phyloP scores from a whole-genome alignment of 2,888 invertebrate genomes.

The Galeruca laticollis region DNA sequence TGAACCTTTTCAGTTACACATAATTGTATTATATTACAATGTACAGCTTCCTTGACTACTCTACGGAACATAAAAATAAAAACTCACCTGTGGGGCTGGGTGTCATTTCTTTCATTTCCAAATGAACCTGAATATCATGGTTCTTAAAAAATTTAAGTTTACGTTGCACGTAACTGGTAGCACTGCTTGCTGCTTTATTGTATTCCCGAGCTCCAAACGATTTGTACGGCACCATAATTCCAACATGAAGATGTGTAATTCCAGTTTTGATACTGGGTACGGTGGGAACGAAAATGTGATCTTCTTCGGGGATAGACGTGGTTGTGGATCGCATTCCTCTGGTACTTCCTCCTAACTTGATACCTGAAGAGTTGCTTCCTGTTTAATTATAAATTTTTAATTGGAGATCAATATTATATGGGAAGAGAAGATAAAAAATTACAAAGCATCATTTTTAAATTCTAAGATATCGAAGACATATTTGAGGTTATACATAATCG shows the following conservation, averaged over 20 bases:
- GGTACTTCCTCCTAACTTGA: slow-evolving; percentile 60
- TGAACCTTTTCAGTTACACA: too few species aligned
- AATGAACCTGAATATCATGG: slow-evolving; percentile 77
- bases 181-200: slow-evolving; percentile 77
- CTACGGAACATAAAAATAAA: background rate
- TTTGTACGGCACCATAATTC: slow-evolving; percentile 82
- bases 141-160: slow-evolving; percentile 78
- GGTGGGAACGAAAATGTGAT: slow-evolving; percentile 59
- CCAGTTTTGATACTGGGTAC: slow-evolving; percentile 48
- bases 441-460: too few species aligned
- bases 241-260: slow-evolving; percentile 70
- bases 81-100: slow-evolving; percentile 79
- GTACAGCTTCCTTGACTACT: background rate
- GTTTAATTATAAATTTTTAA: slow-evolving; percentile 18
- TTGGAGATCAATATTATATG: background rate
- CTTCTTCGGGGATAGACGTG: slow-evolving; percentile 60
- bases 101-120: slow-evolving; percentile 79
- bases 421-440: slow-evolving; percentile 7
- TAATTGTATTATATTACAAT: too few species aligned
- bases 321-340: slow-evolving; percentile 56
- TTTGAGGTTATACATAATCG: too few species aligned
- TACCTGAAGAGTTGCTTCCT: slow-evolving; percentile 34
- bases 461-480: too few species aligned
- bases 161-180: slow-evolving; percentile 75
- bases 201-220: slow-evolving; percentile 81